These are phyloP conservation scores for Enoplosus armatus DNA, from an alignment of 2,797 vertebrate genomes.

Conservation along the genomic window DNA sequence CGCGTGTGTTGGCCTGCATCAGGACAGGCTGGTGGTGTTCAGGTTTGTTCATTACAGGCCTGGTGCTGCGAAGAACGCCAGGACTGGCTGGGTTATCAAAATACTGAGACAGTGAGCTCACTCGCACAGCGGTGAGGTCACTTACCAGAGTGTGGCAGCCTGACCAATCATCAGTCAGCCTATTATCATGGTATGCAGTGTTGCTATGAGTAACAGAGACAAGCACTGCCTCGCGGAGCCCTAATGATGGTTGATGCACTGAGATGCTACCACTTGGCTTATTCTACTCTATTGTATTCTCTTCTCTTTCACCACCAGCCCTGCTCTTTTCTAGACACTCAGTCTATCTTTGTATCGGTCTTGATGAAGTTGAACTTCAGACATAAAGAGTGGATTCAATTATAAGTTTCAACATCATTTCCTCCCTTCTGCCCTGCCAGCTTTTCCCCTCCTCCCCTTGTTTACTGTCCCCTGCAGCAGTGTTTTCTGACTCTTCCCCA, in stretches of 20 bases:
- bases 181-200: slow-evolving; percentile 82
- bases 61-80: slow-evolving; percentile 51
- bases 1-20: slow-evolving; percentile 27
- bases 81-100: slow-evolving; percentile 74
- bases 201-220: slow-evolving; percentile 85
- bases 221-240: slow-evolving; percentile 65
- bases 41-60: slow-evolving; percentile 61
- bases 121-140: slow-evolving; percentile 81
- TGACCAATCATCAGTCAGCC: slow-evolving; percentile 82
- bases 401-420: slow-evolving; percentile 31
- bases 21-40: slow-evolving; percentile 12
- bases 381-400: slow-evolving; percentile 19
- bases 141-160: slow-evolving; percentile 76
- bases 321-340: neutral
- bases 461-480: slow-evolving; percentile 74
- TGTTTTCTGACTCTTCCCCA: slow-evolving; percentile 75
- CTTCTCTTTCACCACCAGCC: neutral
- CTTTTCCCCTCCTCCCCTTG: slow-evolving; percentile 42
- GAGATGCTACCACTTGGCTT: slow-evolving; percentile 59
- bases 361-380: neutral
- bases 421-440: neutral
- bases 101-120: slow-evolving; percentile 83
- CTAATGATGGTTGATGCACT: slow-evolving; percentile 69
- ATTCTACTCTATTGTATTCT: slow-evolving; percentile 23
- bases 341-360: neutral